Base-by-base conservation (phyloP, 1,140 invertebrate species). In the Lepidurus packardi region DNA sequence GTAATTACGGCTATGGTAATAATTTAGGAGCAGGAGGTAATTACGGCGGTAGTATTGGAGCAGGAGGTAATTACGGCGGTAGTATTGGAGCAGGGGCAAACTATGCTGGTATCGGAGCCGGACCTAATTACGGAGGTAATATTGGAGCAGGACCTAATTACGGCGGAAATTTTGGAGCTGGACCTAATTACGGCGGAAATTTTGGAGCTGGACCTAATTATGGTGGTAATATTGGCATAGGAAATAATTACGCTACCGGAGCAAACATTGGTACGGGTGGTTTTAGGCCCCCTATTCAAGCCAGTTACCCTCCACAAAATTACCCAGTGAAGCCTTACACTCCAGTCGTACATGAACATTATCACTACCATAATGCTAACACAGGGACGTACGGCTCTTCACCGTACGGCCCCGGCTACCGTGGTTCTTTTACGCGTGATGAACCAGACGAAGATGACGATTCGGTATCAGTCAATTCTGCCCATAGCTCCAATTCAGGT, bases 301-400 rank as follows among this genome's bases (percentile, higher is more conserved):
- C 53, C 21, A 65, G 53, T 65, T 65, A 65, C 53, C 53, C 53
- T 13, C 53, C 53, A 4, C 53, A 65, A 21, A 13, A 65, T 13
- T 65, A 65, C 53, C 53, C 53, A 65, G 53, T 65, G 0, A 65
- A 65, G 53, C 53, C 53, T 8, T 65, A 65, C 53, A n/a, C 65
- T 9, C 74, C 78, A 44, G 43, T 78, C 8, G 25, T 75, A 5
- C 78, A 78, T 47, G 53, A 76, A 53, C 78, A 78, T 75, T 73
- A 78, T 75, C 78, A 78, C 13, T 78, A 73, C 75, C 73, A 78
- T 21, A 42, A 78, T 21, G 21, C 53, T 34, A 73, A 77, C 25
- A 53, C 34, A 9, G 43, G 74, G n/a, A 73, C 77, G 6, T 73
- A 78, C 34, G 34, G 34, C 42, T 74, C 77, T 8, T 74, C 73